These are phyloP conservation scores for Aphis gossypii DNA, from an alignment of 1,140 invertebrate species.

Conservation along the genomic window DNA sequence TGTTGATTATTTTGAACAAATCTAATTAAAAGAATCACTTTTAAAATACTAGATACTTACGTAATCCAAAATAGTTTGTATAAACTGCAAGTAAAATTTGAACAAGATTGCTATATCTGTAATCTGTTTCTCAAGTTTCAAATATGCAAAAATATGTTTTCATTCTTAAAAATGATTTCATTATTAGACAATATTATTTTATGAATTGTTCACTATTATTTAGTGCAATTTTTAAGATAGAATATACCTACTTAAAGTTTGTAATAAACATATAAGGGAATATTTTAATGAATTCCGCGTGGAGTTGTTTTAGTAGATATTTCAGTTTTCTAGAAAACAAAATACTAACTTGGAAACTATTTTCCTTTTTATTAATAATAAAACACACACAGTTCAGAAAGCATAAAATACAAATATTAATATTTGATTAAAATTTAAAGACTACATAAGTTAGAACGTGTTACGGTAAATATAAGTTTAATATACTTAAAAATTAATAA, in stretches of 20 bases:
- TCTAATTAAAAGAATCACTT: not conserved
- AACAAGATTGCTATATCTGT: not conserved
- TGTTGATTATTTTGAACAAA: not conserved
- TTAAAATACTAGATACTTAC: not conserved
- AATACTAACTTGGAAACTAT: slow-evolving; percentile 4
- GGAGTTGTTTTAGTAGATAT: not conserved
- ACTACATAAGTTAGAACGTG: not conserved
- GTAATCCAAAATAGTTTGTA: not conserved
- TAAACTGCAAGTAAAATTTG: not conserved
- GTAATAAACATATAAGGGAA: not conserved
- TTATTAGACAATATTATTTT: not conserved
- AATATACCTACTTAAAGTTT: not conserved
- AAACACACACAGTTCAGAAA: not conserved
- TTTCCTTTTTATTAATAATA: slow-evolving; percentile 2
- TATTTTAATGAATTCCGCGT: not conserved
- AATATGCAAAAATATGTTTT: not conserved
- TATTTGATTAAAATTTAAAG: not conserved
- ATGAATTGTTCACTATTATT: not conserved
- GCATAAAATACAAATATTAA: not conserved
- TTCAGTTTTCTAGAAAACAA: not conserved
- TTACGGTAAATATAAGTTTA: not conserved
- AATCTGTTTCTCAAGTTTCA: not conserved
- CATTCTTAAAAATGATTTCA: not conserved
- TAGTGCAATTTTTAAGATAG: not conserved
- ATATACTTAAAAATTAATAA: not conserved